Evolutionary conservation across 2,797 vertebrate species (phyloP), one percentile per base, ranked within the genome.

Genomic region (Gymnodraco acuticeps): DNA sequence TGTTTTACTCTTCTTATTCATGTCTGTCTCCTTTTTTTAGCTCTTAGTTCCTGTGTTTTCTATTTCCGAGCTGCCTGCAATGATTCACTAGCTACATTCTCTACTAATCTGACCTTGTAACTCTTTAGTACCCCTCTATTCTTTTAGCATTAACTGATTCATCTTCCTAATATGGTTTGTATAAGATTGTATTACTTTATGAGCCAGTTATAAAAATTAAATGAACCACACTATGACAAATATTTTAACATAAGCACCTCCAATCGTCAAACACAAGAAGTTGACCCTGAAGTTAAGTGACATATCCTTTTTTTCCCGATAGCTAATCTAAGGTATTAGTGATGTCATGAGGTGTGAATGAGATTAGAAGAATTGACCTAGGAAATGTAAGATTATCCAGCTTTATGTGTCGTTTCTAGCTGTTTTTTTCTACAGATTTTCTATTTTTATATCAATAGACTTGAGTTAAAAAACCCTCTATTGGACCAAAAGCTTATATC

Each of bases 1-100:
- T 82, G 51, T 73, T 52, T 78, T 17, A 51, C 58, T 62, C 11
- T 19, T 64, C 27, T 74, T 81, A 63, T 55, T 83, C 59, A 33
- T 13, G 5, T 72, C 64, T 65, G 45, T 33, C 45, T 73, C 33
- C 41, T 70, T 62, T 73, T 70, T 76, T 69, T 75, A 64, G 63
- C 50, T 74, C 56, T 56, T 31, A 38, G 43, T 55, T 80, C 27
- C 11, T 20, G 20, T 58, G 17, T 60, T 73, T 79, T 62, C 61
- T 64, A 70, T 75, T 70, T 68, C 55, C n/a, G 38, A 43, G 38
- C 48, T 70, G 59, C 38, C n/a, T 70, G 50, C 46, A 63, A 11
- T 65, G 20, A 64, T 46, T 73, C 5, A 10, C 2, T 6, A 54
- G n/a, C n/a, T n/a, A n/a, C n/a, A n/a, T n/a, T n/a, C n/a, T n/a